Percentiles rank a stretch among this genome's conserved stretches.
Conservation (phyloP, 2,888 invertebrate genomes). For the Pseudolycoriella hygida region DNA sequence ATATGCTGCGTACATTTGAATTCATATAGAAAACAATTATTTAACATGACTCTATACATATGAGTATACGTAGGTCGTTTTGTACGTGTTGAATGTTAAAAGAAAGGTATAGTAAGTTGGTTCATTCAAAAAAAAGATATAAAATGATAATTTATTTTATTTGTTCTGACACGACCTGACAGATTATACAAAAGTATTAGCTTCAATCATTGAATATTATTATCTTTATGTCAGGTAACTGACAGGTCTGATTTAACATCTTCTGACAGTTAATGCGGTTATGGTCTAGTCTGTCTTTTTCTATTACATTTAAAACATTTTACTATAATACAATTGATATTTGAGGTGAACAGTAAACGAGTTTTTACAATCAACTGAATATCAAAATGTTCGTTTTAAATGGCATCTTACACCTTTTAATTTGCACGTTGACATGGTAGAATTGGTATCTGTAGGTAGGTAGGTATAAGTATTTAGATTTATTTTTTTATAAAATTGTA, state of each 20-base stretch:
- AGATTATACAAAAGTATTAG: slow-evolving; percentile 18
- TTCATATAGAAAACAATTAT: too few species aligned
- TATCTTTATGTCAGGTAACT: slow-evolving; percentile 16
- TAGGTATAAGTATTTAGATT: too few species aligned
- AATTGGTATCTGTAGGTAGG: too few species aligned
- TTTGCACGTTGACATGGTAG: too few species aligned
- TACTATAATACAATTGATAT: not conserved
- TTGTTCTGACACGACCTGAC: slow-evolving; percentile 15
- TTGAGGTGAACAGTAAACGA: not conserved
- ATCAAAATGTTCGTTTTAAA: not conserved
- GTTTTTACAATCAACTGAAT: not conserved
- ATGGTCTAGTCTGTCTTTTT: not conserved
- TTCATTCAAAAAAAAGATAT: too few species aligned
- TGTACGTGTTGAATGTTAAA: too few species aligned
- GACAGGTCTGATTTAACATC: slow-evolving; percentile 16
- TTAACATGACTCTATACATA: too few species aligned
- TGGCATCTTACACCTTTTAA: too few species aligned
- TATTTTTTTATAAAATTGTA: too few species aligned
- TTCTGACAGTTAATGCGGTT: slow-evolving; percentile 15
- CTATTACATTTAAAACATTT: not conserved
- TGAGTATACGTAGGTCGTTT: too few species aligned
- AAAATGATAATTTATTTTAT: slow-evolving; percentile 2
- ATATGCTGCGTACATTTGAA: too few species aligned
- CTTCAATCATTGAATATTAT: slow-evolving; percentile 17
- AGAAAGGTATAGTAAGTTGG: too few species aligned